Conservation (phyloP, 2,888 invertebrate species). For the Auanema sp. region DNA sequence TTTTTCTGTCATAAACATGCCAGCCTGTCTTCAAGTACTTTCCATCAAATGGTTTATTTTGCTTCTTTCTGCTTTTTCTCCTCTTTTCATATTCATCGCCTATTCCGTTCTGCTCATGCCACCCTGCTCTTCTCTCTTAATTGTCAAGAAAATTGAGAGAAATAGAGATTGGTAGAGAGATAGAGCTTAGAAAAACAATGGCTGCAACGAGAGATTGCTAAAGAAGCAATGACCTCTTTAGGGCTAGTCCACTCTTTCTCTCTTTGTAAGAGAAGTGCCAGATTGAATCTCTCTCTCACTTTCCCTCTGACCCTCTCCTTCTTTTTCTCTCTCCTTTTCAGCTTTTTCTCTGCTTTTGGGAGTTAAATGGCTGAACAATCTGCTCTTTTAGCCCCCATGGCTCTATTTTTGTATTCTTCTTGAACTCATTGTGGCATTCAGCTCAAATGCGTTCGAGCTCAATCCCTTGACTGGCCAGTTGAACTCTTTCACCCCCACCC, state of each 20-base stretch:
- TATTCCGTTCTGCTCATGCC: conserved; percentile 1
- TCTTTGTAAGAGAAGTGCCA: too few relatives aligned
- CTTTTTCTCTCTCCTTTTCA: neutral
- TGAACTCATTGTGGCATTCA: neutral
- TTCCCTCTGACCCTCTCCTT: too few relatives aligned
- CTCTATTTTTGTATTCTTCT: conserved; percentile 4
- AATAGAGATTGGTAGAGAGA: neutral
- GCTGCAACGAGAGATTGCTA: conserved; percentile 3
- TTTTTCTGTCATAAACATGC: too few relatives aligned
- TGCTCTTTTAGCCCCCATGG: conserved; percentile 1
- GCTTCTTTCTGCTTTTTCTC: conserved; percentile 4
- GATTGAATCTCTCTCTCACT: too few relatives aligned
- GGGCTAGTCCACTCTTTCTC: too few relatives aligned
- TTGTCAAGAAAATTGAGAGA: neutral
- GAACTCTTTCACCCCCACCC: neutral
- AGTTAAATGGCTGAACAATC: conserved; percentile 1
- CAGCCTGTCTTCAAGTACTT: too few relatives aligned
- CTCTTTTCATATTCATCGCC: neutral
- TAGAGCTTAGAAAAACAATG: neutral
- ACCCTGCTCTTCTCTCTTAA: neutral
- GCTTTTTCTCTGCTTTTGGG: neutral
- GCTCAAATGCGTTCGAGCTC: neutral
- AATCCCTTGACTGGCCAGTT: neutral
- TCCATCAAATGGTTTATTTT: neutral
- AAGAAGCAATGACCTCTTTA: conserved; percentile 1